Conservation (phyloP, 1,140 invertebrate species). For the Choristoneura fumiferana region DNA sequence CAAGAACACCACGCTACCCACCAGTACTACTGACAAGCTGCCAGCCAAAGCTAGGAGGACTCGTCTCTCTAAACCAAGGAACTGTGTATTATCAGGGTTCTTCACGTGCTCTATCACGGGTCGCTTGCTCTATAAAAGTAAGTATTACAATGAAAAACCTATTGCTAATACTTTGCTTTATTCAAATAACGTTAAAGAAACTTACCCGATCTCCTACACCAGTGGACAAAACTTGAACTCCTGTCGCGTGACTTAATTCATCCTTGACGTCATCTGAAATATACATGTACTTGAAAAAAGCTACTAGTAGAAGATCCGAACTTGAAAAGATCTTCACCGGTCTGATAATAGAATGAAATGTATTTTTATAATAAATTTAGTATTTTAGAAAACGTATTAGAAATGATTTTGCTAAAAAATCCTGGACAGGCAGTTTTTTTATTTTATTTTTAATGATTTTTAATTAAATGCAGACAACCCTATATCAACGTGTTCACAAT, state of each 20-base stretch:
- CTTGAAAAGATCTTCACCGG: no score
- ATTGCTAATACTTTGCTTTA: background rate
- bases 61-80: conserved; percentile 80
- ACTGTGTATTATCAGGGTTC: conserved; percentile 44
- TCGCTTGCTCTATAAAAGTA: conserved; percentile 55
- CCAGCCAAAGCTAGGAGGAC: conserved; percentile 69
- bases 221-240: conserved; percentile 83
- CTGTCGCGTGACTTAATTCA: conserved; percentile 78
- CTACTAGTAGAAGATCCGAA: no score
- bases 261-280: conserved; percentile 82
- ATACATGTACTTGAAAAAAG: background rate
- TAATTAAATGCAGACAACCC: no score
- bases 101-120: conserved; percentile 50
- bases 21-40: conserved; percentile 81
- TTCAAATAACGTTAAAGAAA: conserved; percentile 1
- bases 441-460: no score
- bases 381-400: no score
- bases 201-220: conserved; percentile 90
- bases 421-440: no score
- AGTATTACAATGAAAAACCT: background rate
- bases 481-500: no score
- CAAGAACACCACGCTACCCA: conserved; percentile 84
- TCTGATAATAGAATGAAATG: background rate
- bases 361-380: no score
- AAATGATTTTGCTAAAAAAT: no score